Evolutionary conservation across 2,113 vertebrate species (phyloP).

Genomic region (Trogon surrucura): DNA sequence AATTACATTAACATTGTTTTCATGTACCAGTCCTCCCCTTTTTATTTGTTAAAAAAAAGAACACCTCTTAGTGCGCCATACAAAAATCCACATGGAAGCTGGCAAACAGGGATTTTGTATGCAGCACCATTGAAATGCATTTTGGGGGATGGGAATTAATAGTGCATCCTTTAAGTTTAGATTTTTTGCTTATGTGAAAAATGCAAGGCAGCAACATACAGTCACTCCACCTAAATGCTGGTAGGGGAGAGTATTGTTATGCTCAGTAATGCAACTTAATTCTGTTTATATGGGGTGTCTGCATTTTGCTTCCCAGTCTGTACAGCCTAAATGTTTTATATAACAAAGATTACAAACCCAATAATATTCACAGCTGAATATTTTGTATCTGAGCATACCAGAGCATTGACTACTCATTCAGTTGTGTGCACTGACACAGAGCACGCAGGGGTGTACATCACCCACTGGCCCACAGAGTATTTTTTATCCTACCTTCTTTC

Average conservation of each 20-base stretch:
- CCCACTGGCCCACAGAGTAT: background rate
- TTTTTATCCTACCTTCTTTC: background rate
- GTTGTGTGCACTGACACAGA: conserved; percentile 4
- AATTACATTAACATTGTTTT: conserved; percentile 78
- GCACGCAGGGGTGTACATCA: background rate
- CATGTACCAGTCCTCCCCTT: conserved; percentile 78
- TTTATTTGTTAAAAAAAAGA: conserved; percentile 68
- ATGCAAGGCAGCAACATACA: conserved; percentile 71
- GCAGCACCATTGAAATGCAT: conserved; percentile 76
- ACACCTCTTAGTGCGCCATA: conserved; percentile 84
- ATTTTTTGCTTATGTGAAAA: conserved; percentile 69
- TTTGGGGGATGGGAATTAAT: conserved; percentile 59
- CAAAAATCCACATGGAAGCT: conserved; percentile 75
- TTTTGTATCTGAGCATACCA: conserved; percentile 61
- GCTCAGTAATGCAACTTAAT: conserved; percentile 72
- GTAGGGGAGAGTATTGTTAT: conserved; percentile 70
- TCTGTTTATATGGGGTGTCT: conserved; percentile 63
- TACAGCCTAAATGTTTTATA: conserved; percentile 76
- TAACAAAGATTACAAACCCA: conserved; percentile 80
- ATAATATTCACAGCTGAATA: conserved; percentile 76
- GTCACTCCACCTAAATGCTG: conserved; percentile 69
- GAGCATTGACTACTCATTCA: conserved; percentile 47
- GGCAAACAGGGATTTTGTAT: conserved; percentile 76
- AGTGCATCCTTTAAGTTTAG: conserved; percentile 61
- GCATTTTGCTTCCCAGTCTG: conserved; percentile 63